Percentiles rank a stretch among this genome's conserved stretches.
These are phyloP conservation scores for Nasonia vitripennis DNA, from an alignment of 1,140 invertebrate species.

Conservation along the genomic window DNA sequence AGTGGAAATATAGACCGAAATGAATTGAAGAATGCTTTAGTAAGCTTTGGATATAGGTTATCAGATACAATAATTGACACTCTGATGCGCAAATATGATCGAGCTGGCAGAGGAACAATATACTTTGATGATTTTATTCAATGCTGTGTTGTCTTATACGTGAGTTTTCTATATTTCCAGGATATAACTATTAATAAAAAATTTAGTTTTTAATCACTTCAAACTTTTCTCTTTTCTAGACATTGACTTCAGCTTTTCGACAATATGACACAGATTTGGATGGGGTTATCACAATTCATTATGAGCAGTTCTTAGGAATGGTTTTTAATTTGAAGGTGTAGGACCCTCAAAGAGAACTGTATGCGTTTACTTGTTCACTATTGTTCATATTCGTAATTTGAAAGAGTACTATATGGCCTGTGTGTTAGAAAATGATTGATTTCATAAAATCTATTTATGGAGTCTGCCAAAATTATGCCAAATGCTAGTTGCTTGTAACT, in stretches of 20 bases:
- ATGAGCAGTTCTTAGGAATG: conserved; percentile 97
- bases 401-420: conserved; percentile 7
- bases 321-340: conserved; percentile 95
- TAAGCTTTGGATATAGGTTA: conserved; percentile 93
- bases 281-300: conserved; percentile 96
- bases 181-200: conserved; percentile 22
- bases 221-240: conserved; percentile 80
- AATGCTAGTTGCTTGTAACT: conserved; percentile 27
- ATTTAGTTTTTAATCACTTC: conserved; percentile 14
- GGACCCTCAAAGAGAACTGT: conserved; percentile 21
- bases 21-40: conserved; percentile 93
- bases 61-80: conserved; percentile 89
- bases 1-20: conserved; percentile 96
- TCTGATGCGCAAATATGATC: conserved; percentile 94
- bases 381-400: not conserved
- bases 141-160: conserved; percentile 94
- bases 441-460: not conserved
- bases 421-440: not conserved
- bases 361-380: not conserved
- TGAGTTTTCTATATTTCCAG: conserved; percentile 77
- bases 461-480: conserved; percentile 46
- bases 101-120: conserved; percentile 91
- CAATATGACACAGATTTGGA: conserved; percentile 94
- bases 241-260: conserved; percentile 91
- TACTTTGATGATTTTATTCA: conserved; percentile 99